phyloP scores from a whole-genome alignment of 2,113 vertebrate genomes.

The Lonchura striata region DNA sequence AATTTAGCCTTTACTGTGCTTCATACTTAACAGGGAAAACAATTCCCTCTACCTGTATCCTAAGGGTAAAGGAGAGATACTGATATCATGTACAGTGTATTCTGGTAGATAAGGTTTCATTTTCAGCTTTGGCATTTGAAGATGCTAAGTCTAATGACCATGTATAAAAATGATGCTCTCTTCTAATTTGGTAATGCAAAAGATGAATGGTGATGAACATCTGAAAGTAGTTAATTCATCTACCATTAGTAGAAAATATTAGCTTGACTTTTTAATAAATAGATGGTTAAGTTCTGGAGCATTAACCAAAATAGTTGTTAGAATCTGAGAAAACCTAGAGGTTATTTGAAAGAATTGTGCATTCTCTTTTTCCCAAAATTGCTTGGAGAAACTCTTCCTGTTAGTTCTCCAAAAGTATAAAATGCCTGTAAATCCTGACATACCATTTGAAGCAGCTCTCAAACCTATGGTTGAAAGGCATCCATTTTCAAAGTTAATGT shows the following conservation, averaged over 20 bases:
- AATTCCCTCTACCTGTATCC: constrained; percentile 24
- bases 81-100: constrained; percentile 6
- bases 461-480: not conserved
- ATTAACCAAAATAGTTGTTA: constrained; percentile 5
- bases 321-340: constrained; percentile 26
- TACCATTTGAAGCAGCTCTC: not conserved
- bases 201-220: not conserved
- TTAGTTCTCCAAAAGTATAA: not conserved
- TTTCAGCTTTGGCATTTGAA: not conserved
- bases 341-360: constrained; percentile 21
- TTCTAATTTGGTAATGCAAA: not conserved
- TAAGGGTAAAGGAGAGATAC: not conserved
- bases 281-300: not conserved
- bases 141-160: not conserved
- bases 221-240: not conserved
- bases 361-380: not conserved
- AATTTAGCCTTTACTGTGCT: constrained; percentile 40
- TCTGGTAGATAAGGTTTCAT: constrained; percentile 35
- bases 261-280: not conserved
- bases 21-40: constrained; percentile 38
- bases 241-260: not conserved
- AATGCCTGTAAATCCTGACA: not conserved
- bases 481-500: not conserved
- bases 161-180: not conserved
- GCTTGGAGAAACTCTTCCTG: not conserved